A percentile compares a stretch with the other conserved stretches of the same genome.
Conservation (phyloP, 2,888 invertebrate genomes). For the Eupithecia subumbrata region DNA sequence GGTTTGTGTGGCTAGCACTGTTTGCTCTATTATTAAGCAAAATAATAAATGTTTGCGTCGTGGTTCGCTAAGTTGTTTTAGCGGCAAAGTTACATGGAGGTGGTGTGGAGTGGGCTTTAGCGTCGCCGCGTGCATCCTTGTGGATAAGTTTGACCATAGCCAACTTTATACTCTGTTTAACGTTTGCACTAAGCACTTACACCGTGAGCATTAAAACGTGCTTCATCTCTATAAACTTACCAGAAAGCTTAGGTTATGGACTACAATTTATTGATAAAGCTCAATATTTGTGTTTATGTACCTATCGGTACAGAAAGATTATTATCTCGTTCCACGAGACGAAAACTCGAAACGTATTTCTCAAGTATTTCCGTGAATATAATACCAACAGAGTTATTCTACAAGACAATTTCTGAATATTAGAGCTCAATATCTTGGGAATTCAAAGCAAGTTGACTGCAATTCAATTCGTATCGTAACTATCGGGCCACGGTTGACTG, state of each 20-base stretch:
- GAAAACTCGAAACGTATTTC: background rate
- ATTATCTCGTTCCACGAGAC: background rate
- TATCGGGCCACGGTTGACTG: constrained; percentile 46
- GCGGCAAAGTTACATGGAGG: constrained; percentile 66
- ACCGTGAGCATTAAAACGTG: constrained; percentile 48
- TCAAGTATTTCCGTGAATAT: background rate
- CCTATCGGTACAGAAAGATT: background rate
- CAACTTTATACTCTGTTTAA: constrained; percentile 71
- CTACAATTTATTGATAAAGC: too few relatives aligned
- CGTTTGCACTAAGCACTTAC: constrained; percentile 48
- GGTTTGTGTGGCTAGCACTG: constrained; percentile 40
- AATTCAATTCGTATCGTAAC: constrained; percentile 49
- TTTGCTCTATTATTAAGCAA: constrained; percentile 50
- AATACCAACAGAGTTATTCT: constrained; percentile 5
- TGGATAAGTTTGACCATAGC: constrained; percentile 69
- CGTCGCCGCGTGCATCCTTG: constrained; percentile 71
- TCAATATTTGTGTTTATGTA: too few relatives aligned
- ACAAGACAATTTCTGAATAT: constrained; percentile 34
- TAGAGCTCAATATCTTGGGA: constrained; percentile 50
- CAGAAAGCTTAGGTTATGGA: background rate
- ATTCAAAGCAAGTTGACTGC: constrained; percentile 56
- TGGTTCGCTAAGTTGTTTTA: constrained; percentile 62
- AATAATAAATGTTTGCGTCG: constrained; percentile 62
- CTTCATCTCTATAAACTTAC: constrained; percentile 39
- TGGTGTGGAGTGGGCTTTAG: constrained; percentile 72